Conservation (phyloP, 2,113 vertebrate species). For the Neomonachus schauinslandi region DNA sequence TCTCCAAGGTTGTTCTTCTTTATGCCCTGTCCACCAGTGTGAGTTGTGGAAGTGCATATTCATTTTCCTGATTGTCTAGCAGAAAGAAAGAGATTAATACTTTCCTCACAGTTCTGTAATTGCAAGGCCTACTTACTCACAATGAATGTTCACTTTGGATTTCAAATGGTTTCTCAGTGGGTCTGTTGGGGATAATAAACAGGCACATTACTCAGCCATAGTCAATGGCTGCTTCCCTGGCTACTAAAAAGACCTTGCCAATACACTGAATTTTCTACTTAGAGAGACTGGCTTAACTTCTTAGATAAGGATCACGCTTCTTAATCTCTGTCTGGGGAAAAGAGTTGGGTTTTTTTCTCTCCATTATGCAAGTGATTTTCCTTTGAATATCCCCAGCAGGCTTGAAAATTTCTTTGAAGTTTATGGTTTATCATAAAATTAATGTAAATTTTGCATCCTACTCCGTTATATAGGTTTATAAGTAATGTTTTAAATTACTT, state of each 20-base stretch:
- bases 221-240: neutral
- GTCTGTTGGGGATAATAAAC: neutral
- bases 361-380: conserved; percentile 46
- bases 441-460: conserved; percentile 18
- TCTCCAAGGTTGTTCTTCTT: neutral
- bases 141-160: neutral
- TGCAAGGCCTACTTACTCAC: neutral
- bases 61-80: neutral
- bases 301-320: conserved; percentile 35
- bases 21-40: neutral
- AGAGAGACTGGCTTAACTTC: conserved; percentile 21
- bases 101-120: neutral
- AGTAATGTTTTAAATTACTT: conserved; percentile 52
- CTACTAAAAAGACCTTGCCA: neutral
- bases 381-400: neutral
- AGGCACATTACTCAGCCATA: neutral
- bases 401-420: conserved; percentile 32
- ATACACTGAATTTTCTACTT: neutral
- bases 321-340: conserved; percentile 16
- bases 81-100: neutral
- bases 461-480: neutral
- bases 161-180: neutral
- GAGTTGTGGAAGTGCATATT: neutral
- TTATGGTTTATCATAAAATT: conserved; percentile 43
- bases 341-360: neutral